Conservation (phyloP, 2,113 vertebrate genomes). For the Sinosuthora webbiana region DNA sequence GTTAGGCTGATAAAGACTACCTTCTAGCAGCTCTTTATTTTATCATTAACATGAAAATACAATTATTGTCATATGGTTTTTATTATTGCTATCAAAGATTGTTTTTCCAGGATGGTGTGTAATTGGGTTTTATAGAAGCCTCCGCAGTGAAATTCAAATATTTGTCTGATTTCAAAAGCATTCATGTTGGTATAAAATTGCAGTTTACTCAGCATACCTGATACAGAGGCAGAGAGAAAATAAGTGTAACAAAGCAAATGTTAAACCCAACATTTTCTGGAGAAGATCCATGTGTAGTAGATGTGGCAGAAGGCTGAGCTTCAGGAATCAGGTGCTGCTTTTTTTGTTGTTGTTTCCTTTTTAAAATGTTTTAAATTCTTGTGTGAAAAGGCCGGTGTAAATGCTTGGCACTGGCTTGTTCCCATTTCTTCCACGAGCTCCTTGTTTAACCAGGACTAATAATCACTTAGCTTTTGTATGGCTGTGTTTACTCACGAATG, state of each 20-base stretch:
- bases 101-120: slow-evolving; percentile 13
- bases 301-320: neutral
- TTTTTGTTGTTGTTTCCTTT: slow-evolving; percentile 33
- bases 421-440: slow-evolving; percentile 15
- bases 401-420: slow-evolving; percentile 2
- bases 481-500: slow-evolving; percentile 2
- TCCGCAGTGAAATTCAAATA: slow-evolving; percentile 30
- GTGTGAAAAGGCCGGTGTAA: slow-evolving; percentile 27
- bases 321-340: neutral
- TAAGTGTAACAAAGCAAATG: neutral
- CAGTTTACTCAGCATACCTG: neutral
- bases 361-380: slow-evolving; percentile 53
- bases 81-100: slow-evolving; percentile 47
- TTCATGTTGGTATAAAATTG: neutral
- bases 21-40: neutral
- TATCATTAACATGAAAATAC: slow-evolving; percentile 24
- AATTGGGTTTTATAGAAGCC: slow-evolving; percentile 34
- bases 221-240: neutral
- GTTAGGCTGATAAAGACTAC: neutral
- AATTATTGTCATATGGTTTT: slow-evolving; percentile 32
- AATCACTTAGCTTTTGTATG: slow-evolving; percentile 55
- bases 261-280: neutral
- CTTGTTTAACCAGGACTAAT: slow-evolving; percentile 48
- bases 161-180: slow-evolving; percentile 28
- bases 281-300: neutral